These are phyloP conservation scores for Apogon talboti DNA, from an alignment of 2,797 vertebrate genomes.

Conservation along the genomic window DNA sequence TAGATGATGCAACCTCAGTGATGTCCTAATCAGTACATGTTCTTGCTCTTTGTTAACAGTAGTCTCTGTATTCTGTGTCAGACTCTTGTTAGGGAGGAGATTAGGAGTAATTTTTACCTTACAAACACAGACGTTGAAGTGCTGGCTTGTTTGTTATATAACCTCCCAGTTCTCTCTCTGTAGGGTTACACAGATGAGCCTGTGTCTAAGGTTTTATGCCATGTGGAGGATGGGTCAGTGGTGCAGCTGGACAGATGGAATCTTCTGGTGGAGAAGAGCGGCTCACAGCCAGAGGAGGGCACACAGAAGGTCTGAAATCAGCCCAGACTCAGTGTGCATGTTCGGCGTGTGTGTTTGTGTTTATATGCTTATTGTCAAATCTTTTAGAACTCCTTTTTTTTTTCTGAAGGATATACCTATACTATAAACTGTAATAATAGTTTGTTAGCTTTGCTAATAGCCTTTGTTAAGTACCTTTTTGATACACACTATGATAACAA, in stretches of 20 bases:
- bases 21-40: slow-evolving; percentile 9
- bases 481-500: too few relatives aligned
- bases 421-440: too few relatives aligned
- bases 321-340: not conserved
- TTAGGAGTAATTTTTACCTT: not conserved
- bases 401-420: too few relatives aligned
- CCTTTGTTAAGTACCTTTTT: too few relatives aligned
- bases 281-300: slow-evolving; percentile 90
- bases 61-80: slow-evolving; percentile 11
- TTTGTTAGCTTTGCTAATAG: too few relatives aligned
- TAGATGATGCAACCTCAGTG: slow-evolving; percentile 22
- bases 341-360: not conserved
- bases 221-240: slow-evolving; percentile 97
- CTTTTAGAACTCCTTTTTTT: too few relatives aligned
- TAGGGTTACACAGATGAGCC: slow-evolving; percentile 98
- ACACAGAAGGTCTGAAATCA: slow-evolving; percentile 89
- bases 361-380: not conserved
- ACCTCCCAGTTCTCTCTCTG: not conserved
- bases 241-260: slow-evolving; percentile 98
- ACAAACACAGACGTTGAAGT: not conserved
- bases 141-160: not conserved
- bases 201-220: slow-evolving; percentile 96
- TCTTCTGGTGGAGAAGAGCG: slow-evolving; percentile 91
- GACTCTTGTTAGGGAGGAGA: not conserved
- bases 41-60: slow-evolving; percentile 1